Base-by-base conservation (phyloP, 2,113 vertebrate genomes). In the Pomatostomus ruficeps region DNA sequence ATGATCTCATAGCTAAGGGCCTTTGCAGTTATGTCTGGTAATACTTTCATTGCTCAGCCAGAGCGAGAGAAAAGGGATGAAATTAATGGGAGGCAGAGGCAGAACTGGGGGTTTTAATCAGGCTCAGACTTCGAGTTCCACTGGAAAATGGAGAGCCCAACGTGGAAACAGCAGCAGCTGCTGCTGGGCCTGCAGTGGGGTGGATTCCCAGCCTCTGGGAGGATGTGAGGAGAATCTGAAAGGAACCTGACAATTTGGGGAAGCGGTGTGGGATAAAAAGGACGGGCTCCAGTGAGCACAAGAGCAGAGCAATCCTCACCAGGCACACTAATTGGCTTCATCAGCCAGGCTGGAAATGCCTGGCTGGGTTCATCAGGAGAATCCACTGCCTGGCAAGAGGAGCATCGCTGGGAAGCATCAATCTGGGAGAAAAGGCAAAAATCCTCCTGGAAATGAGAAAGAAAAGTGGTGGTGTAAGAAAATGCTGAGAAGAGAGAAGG, bases 361-460 rank as follows among this genome's bases (percentile, higher is more conserved):
- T 83, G 84, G 10, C 12, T 54, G 48, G 65, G 7, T 26, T 74
- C 12, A 5, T 46, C 3, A 18, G 67, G 36, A 88, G 46, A 49
- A 79, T 45, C 21, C 55, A 11, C 11, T 43, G 70, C 7, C 7
- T 67, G 5, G 7, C 20, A 55, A 15, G 26, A 7, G 72, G 51
- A 91, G 0, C 12, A 1, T 0, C 1, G 5, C n/a, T 73, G 40
- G 63, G 67, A 68, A n/a, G 58, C 9, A 9, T 2, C 19, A 33
- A 9, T 9, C 42, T 35, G 91, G 54, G 58, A 80, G 25, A 54
- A 76, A 79, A 88, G 40, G 17, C 11, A 61, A 57, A 73, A 84
- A 14, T 33, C 14, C 18, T 12, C 76, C 72, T 62, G 55, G 35
- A 38, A 77, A 67, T 11, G 0, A 8, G 7, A 7, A 65, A 57